Base-by-base conservation (phyloP, 35 echinoderm and acorn worm species). In the Chiridota heheva region DNA sequence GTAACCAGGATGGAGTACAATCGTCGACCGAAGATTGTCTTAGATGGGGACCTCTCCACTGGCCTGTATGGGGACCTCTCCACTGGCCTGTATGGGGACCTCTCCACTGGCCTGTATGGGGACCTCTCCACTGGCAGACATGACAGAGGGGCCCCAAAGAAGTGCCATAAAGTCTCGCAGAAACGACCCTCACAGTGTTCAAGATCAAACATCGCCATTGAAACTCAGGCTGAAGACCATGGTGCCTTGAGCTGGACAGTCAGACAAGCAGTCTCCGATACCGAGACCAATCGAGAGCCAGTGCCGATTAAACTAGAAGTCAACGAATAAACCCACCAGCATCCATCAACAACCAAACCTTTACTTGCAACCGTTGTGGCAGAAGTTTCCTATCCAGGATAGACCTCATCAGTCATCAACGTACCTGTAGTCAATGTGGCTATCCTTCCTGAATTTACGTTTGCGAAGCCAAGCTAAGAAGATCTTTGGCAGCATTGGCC, bases 101-200 rank as follows among this genome's bases (percentile, higher is more conserved):
- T 86, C 62, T 84, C 67, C 36, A 24, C 65, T 84, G 81, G 81
- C 8, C 27, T n/a, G n/a, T n/a, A 79, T 42, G 71, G 82, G 7
- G 70, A 60, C 33, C 40, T 86, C 62, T 84, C 67, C 36, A 24
- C 65, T 84, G 81, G 81, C 8, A n/a, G 60, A 7, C 1, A 28
- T 17, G 34, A 49, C 0, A 84, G 1, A 73, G 81, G 67, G 10
- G n/a, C 65, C 16, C 81, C 66, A 32, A 42, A 72, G 40, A 76
- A 76, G 35, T 17, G 81, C 18, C 51, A 28, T 16, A 74, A 74
- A 73, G 65, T 48, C 40, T 53, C 8, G 8, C 27, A 51, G 25
- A 48, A 74, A 36, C 27, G 30, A 8, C 27, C 49, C 81, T 74
- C 17, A 44, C 66, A 7, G 36, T 34, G 17, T 33, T 41, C 29